phyloP scores from a whole-genome alignment of 1,140 invertebrate genomes.

The honey bee (Apis mellifera) region Amel_HAv3.1 CM009931.2:12597501-12598000 shows the following conservation, averaged over 20 bases:
- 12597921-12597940: slow-evolving; percentile 15
- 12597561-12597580: slow-evolving; percentile 31
- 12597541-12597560: slow-evolving; percentile 30
- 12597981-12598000: slow-evolving; percentile 17
- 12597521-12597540: slow-evolving; percentile 49
- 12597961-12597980: slow-evolving; percentile 19
- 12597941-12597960: slow-evolving; percentile 27
- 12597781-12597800: slow-evolving; percentile 59
- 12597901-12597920: slow-evolving; percentile 51
- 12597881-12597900: slow-evolving; percentile 32
- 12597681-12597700: slow-evolving; percentile 59
- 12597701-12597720: slow-evolving; percentile 16
- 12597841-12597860: slow-evolving; percentile 58
- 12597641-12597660: slow-evolving; percentile 60
- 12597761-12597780: slow-evolving; percentile 52
- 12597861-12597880: slow-evolving; percentile 41
- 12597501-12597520: slow-evolving; percentile 12
- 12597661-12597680: slow-evolving; percentile 69
- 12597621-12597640: slow-evolving; percentile 58
- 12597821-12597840: slow-evolving; percentile 63
- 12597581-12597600: slow-evolving; percentile 55
- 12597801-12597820: slow-evolving; percentile 65
- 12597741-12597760: slow-evolving; percentile 35
- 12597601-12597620: slow-evolving; percentile 63
- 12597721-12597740: slow-evolving; percentile 17